Base-by-base conservation (phyloP, 1,140 invertebrate species). In the Drosophila kohkoa region DNA sequence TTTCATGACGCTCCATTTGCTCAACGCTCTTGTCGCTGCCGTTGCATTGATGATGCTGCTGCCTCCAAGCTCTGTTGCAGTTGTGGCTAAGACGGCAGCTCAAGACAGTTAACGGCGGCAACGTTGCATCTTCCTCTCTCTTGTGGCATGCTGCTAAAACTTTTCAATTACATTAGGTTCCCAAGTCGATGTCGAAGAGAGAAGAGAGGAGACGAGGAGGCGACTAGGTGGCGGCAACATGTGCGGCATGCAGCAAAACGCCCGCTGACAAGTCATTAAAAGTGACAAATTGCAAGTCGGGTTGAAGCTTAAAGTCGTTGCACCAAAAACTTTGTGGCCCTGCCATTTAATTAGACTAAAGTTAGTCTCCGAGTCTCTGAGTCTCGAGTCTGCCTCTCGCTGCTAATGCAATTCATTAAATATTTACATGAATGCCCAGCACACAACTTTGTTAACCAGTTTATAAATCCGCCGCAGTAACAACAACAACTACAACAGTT, bases 321-420 rank as follows among this genome's bases (percentile, higher is more conserved):
- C 55, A 65, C 28, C 55, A 52, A 76, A 87, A 87, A 64, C 75
- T 86, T 79, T 73, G 41, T 30, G 52, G 15, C 69, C 76, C 79
- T 62, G 65, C 58, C 82, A 86, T 86, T 86, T 86, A 86, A 86
- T 86, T 86, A 86, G 80, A 74, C 79, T 71, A 77, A 86, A 86
- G 59, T 82, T 76, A 38, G 49, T 62, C 65, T 49, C 41, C 30
- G 58, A 60, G 52, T 60, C 62, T 64, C 35, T 25, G 3, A 25
- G 20, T 25, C 20, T 25, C 20, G 20, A 25, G 51, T 59, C 60
- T 64, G 58, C 74, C 71, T 11, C 35, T 81, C 62, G 38, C 51
- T 48, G 75, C 82, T 87, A 86, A 86, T 88, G 79, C 79, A 86
- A 86, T 86, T 86, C 79, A 86, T 86, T 86, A 86, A 86, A 88